Conservation (phyloP, 2,888 invertebrate species). For the Dryobotodes eremita region DNA sequence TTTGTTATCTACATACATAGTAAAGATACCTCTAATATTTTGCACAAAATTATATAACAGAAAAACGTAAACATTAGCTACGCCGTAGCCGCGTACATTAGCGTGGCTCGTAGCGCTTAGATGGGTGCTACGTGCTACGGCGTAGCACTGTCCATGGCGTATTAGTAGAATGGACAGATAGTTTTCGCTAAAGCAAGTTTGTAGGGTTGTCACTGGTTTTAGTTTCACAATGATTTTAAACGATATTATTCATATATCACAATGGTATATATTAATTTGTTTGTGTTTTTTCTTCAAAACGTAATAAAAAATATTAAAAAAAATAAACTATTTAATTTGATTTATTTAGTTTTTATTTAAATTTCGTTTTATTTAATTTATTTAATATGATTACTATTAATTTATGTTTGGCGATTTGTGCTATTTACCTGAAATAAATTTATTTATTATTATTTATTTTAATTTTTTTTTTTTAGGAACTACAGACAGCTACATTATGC, state of each 20-base stretch:
- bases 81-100: constrained; percentile 11
- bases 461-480: too few relatives aligned
- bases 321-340: too few relatives aligned
- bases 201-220: constrained; percentile 4
- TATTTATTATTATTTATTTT: too few relatives aligned
- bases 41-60: background rate
- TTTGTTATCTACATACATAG: background rate
- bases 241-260: too few relatives aligned
- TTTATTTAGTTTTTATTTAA: too few relatives aligned
- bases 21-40: background rate
- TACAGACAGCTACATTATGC: too few relatives aligned
- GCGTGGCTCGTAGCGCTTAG: constrained; percentile 33
- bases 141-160: constrained; percentile 16
- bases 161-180: background rate
- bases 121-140: constrained; percentile 30
- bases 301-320: too few relatives aligned
- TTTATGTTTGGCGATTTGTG: too few relatives aligned
- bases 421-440: too few relatives aligned
- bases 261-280: background rate
- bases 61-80: background rate
- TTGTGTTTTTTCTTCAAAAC: background rate
- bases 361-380: too few relatives aligned
- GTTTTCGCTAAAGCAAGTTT: constrained; percentile 1
- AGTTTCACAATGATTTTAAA: background rate
- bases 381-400: too few relatives aligned